These are phyloP conservation scores for Drosophila anomalipes DNA, from an alignment of 2,888 invertebrate genomes.

Conservation along the genomic window DNA sequence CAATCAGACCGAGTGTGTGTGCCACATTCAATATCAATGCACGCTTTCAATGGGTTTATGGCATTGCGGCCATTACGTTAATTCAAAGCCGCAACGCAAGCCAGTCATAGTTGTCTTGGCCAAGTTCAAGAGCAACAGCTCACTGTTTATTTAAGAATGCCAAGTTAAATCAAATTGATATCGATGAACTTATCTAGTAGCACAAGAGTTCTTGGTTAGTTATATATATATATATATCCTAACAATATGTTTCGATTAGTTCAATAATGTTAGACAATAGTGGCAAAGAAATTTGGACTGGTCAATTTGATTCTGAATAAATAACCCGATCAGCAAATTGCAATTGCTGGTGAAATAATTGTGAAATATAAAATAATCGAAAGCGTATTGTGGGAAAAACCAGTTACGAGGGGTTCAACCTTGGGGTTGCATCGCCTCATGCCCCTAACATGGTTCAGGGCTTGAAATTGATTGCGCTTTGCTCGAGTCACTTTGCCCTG, in stretches of 20 bases:
- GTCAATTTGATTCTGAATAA: neutral
- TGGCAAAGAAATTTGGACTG: no score
- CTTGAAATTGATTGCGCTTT: neutral
- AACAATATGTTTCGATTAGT: neutral
- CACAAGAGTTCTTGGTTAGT: no score
- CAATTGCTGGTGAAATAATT: conserved; percentile 2
- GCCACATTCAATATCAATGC: neutral
- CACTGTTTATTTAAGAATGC: neutral
- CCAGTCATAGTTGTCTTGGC: neutral
- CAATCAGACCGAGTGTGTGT: neutral
- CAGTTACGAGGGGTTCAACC: neutral
- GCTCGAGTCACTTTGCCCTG: neutral
- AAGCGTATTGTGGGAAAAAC: neutral
- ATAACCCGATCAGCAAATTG: neutral
- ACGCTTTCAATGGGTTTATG: neutral
- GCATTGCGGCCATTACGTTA: neutral
- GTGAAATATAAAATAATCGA: neutral
- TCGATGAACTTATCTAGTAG: no score
- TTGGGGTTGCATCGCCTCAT: neutral
- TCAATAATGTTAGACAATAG: neutral
- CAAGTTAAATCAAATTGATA: no score
- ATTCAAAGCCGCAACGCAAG: neutral
- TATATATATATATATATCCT: no score
- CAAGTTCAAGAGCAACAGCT: neutral
- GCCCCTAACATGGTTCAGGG: neutral